A percentile compares a stretch with the other conserved stretches of the same genome.
Evolutionary conservation across 2,888 invertebrate species (phyloP).

Genomic region (Calameuta pallipes): DNA sequence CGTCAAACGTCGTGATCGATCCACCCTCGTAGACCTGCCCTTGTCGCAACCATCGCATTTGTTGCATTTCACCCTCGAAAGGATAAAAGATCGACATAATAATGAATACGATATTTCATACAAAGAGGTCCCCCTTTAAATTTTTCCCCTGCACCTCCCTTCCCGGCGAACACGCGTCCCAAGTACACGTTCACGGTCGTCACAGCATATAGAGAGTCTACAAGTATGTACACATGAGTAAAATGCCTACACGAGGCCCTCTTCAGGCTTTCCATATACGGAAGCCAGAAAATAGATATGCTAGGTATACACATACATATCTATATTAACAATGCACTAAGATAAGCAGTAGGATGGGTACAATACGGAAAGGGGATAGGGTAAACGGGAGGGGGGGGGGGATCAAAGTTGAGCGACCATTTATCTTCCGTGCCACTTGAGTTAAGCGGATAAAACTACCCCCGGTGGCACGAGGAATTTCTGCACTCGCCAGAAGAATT

Average conservation of each 20-base stretch:
- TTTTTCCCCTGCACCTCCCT: neutral
- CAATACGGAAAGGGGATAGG: constrained; percentile 2
- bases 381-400: neutral
- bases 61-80: constrained; percentile 32
- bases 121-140: constrained; percentile 31
- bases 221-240: neutral
- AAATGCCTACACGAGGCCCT: neutral
- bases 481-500: neutral
- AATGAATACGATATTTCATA: constrained; percentile 45
- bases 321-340: constrained; percentile 42
- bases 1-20: constrained; percentile 28
- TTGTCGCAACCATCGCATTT: constrained; percentile 28
- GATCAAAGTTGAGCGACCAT: constrained; percentile 39
- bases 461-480: neutral
- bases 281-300: constrained; percentile 25
- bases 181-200: neutral
- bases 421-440: constrained; percentile 35
- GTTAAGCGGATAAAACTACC: constrained; percentile 21
- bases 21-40: constrained; percentile 20
- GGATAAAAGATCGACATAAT: constrained; percentile 39
- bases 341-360: constrained; percentile 9
- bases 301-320: constrained; percentile 24
- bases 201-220: neutral
- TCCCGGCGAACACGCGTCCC: neutral
- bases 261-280: constrained; percentile 35